Conservation (phyloP, 2,888 invertebrate genomes). For the Ophion slaviceki region DNA sequence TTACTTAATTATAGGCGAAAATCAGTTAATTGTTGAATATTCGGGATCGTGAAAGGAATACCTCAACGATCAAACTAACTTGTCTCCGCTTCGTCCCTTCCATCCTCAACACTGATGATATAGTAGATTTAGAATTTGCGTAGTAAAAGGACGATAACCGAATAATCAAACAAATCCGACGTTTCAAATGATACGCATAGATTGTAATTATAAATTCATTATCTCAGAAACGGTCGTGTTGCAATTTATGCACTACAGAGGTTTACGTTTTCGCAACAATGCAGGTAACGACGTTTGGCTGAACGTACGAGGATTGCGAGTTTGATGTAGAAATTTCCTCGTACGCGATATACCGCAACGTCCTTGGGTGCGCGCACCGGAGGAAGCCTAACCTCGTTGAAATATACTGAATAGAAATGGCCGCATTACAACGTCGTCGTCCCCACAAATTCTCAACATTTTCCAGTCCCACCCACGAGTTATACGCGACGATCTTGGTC, state of each 20-base stretch:
- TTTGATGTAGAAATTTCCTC: slow-evolving; percentile 43
- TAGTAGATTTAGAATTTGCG: not conserved
- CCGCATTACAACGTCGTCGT: slow-evolving; percentile 51
- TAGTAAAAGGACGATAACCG: not conserved
- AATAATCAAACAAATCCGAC: not conserved
- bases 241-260: not conserved
- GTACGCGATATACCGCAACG: slow-evolving; percentile 43
- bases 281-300: not conserved
- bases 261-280: not conserved
- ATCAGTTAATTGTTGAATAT: too few relatives aligned
- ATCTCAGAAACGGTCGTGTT: not conserved
- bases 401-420: slow-evolving; percentile 61
- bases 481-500: slow-evolving; percentile 32
- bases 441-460: slow-evolving; percentile 44
- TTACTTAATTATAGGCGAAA: too few relatives aligned
- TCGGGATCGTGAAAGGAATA: too few relatives aligned
- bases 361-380: slow-evolving; percentile 41
- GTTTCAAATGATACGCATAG: not conserved
- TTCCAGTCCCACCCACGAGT: slow-evolving; percentile 59
- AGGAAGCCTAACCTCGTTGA: slow-evolving; percentile 39
- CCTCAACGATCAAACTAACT: too few relatives aligned
- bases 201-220: not conserved
- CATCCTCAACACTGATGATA: not conserved
- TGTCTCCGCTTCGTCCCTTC: too few relatives aligned
- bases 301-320: slow-evolving; percentile 11